Conservation (phyloP, 1,140 invertebrate genomes). For the Diabrotica virgifera region DNA sequence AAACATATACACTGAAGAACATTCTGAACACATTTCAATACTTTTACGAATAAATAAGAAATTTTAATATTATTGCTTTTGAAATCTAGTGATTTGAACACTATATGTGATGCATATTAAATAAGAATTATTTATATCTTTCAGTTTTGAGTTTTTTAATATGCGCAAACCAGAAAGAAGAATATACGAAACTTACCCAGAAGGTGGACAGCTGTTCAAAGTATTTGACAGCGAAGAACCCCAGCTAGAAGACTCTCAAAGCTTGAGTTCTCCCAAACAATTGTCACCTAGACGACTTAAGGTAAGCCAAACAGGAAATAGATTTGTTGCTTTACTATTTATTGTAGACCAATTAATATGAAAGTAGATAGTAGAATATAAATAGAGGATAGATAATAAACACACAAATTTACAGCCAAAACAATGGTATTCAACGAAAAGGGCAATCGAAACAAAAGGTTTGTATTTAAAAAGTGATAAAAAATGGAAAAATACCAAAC, state of each 20-base stretch:
- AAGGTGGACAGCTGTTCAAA: constrained; percentile 44
- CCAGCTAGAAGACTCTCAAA: constrained; percentile 40
- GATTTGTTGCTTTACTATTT: too few relatives aligned
- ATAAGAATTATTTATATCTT: constrained; percentile 15
- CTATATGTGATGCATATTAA: neutral
- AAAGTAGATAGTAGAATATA: too few relatives aligned
- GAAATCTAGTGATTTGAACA: neutral
- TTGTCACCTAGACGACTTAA: constrained; percentile 52
- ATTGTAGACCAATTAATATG: too few relatives aligned
- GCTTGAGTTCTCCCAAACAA: constrained; percentile 42
- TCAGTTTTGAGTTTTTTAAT: constrained; percentile 53
- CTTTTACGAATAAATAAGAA: too few relatives aligned
- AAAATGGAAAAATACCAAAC: too few relatives aligned
- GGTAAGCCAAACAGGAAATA: constrained; percentile 37
- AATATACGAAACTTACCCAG: constrained; percentile 48
- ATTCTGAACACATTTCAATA: too few relatives aligned
- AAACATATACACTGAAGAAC: too few relatives aligned
- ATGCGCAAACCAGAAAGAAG: constrained; percentile 46
- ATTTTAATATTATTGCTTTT: neutral
- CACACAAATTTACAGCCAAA: too few relatives aligned
- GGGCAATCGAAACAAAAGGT: too few relatives aligned
- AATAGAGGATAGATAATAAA: too few relatives aligned
- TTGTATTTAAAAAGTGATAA: too few relatives aligned
- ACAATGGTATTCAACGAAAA: too few relatives aligned
- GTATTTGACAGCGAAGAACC: constrained; percentile 40